phyloP scores from a whole-genome alignment of 2,888 invertebrate species.

The Drosophila neonasuta region DNA sequence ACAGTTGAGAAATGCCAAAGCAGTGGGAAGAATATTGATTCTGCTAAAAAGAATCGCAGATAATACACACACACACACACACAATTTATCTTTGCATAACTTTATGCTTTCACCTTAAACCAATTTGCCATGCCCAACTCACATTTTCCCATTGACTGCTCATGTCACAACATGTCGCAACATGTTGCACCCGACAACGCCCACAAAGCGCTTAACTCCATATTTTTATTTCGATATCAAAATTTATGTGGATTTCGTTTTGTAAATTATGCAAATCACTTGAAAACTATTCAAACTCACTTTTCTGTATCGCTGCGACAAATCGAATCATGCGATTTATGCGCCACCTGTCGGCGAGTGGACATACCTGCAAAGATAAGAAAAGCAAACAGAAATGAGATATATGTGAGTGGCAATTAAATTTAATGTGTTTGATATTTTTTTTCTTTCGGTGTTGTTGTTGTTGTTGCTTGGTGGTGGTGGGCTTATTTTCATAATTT shows the following conservation, averaged over 20 bases:
- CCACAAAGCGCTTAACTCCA: constrained; percentile 37
- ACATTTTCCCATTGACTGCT: constrained; percentile 26
- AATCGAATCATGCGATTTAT: constrained; percentile 53
- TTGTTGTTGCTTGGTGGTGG: neutral
- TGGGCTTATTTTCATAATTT: constrained; percentile 48
- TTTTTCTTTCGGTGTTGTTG: neutral
- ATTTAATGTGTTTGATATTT: constrained; percentile 28
- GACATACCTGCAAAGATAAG: constrained; percentile 67
- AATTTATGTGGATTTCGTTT: constrained; percentile 41
- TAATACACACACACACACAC: too few species aligned
- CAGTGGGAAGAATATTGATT: constrained; percentile 15
- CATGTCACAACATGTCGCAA: constrained; percentile 34
- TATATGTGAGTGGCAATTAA: constrained; percentile 50
- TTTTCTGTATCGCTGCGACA: constrained; percentile 34
- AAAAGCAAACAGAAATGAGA: constrained; percentile 41
- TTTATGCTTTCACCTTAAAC: constrained; percentile 6
- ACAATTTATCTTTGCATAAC: neutral
- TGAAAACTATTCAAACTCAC: constrained; percentile 69
- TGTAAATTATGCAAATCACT: constrained; percentile 72
- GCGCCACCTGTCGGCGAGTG: constrained; percentile 43
- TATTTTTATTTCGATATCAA: constrained; percentile 2
- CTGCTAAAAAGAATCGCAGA: neutral
- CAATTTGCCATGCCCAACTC: constrained; percentile 4
- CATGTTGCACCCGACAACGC: constrained; percentile 46
- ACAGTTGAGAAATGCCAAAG: constrained; percentile 23